Conservation (phyloP, 2,797 vertebrate genomes). For the Morelia viridis region DNA sequence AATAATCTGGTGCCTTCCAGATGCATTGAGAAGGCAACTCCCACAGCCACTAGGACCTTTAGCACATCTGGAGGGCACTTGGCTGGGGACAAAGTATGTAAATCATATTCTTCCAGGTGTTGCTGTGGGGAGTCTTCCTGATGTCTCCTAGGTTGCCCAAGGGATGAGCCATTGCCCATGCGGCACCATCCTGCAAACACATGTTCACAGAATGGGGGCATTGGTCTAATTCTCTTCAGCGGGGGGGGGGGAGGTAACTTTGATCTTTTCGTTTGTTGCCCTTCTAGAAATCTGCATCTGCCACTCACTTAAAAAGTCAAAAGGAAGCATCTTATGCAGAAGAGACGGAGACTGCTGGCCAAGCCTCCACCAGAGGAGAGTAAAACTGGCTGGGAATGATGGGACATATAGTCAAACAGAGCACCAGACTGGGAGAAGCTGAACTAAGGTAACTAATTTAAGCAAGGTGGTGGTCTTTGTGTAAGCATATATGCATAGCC, state of each 20-base stretch:
- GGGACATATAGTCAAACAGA: not conserved
- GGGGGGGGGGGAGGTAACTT: constrained; percentile 80
- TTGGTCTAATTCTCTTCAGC: constrained; percentile 29
- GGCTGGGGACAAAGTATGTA: not conserved
- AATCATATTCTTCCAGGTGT: not conserved
- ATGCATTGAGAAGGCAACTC: not conserved
- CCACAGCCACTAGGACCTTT: not conserved
- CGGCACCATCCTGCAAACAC: not conserved
- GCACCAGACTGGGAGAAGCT: not conserved
- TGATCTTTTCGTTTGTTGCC: constrained; percentile 73
- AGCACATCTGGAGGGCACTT: not conserved
- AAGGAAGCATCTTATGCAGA: constrained; percentile 66
- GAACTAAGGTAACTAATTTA: not conserved
- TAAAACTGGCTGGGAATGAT: not conserved
- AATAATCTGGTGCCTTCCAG: not conserved
- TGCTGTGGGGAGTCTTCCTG: not conserved
- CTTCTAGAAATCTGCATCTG: constrained; percentile 81
- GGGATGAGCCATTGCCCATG: not conserved
- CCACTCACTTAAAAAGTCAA: constrained; percentile 80
- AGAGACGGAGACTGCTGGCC: not conserved
- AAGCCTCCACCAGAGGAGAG: not conserved
- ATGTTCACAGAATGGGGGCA: not conserved
- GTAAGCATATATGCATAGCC: not conserved
- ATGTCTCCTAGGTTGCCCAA: constrained; percentile 23
- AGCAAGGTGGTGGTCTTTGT: not conserved